Evolutionary conservation across 2,113 vertebrate species (phyloP), one percentile per base, ranked within the genome.

Genomic region (Boleophthalmus pectinirostris): DNA sequence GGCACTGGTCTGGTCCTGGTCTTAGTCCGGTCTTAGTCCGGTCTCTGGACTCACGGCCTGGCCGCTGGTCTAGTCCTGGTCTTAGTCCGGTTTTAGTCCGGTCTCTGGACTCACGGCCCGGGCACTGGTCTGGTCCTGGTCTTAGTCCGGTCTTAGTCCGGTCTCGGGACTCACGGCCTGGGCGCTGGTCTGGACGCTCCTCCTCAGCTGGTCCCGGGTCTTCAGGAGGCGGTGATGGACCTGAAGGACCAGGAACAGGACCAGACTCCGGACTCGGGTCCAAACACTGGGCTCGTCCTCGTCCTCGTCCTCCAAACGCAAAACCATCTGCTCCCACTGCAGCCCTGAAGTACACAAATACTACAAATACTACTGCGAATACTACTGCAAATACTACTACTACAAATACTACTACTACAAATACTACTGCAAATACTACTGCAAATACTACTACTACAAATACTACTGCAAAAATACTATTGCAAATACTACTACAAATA

Each of bases 301-400:
- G 0, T 93, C 89, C 0, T 92, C 89, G 0, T 92, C 89, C 79
- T 92, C 91, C 0, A 78, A 89, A 68, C 77, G 74, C 79, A 82
- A 86, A 5, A 91, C 77, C 66, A 77, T 80, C 77, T 69, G 66
- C 78, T 92, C 90, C 90, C 90, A 92, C 80, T 93, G 88, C 18
- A 14, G 63, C 53, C 83, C 92, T 93, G 78, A 29, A 29, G 2
- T 29, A 29, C 29, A 29, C 29, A 29, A 29, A 29, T n/a, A n/a
- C n/a, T n/a, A n/a, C n/a, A n/a, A n/a, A n/a, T n/a, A n/a, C n/a
- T n/a, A n/a, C n/a, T n/a, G n/a, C n/a, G n/a, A n/a, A n/a, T n/a
- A n/a, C n/a, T n/a, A n/a, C n/a, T n/a, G n/a, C n/a, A n/a, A n/a
- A n/a, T n/a, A n/a, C n/a, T n/a, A n/a, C n/a, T n/a, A n/a, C n/a